These are phyloP conservation scores for Thalassophryne amazonica DNA, from an alignment of 2,797 vertebrate species.

Conservation along the genomic window DNA sequence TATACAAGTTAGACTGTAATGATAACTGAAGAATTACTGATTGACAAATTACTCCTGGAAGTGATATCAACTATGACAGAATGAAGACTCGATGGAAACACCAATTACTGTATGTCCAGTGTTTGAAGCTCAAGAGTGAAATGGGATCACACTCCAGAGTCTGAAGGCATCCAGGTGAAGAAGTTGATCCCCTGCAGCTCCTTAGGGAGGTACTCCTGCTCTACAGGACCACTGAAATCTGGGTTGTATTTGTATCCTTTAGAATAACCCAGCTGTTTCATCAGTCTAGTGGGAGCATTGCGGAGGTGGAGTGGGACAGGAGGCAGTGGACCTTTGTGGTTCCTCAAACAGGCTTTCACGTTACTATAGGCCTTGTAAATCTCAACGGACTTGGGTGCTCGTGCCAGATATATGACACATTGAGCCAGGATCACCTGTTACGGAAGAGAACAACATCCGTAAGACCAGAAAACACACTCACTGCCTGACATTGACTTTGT, in stretches of 20 bases:
- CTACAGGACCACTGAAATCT: conserved; percentile 75
- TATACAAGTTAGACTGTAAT: no score
- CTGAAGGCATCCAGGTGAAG: conserved; percentile 75
- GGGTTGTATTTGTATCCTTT: conserved; percentile 96
- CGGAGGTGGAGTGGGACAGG: conserved; percentile 92
- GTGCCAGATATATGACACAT: conserved; percentile 89
- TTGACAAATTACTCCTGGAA: no score
- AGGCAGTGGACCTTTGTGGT: conserved; percentile 88
- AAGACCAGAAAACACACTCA: not conserved
- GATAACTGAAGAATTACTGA: no score
- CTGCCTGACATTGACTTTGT: not conserved
- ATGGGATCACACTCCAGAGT: conserved; percentile 17
- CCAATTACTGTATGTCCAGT: no score
- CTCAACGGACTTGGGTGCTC: conserved; percentile 91
- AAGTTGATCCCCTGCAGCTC: conserved; percentile 84
- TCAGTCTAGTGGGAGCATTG: conserved; percentile 89
- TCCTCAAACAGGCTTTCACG: conserved; percentile 88
- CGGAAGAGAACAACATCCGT: not conserved
- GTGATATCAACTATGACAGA: no score
- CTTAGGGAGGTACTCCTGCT: conserved; percentile 91
- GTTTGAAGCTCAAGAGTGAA: no score
- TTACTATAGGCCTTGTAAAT: conserved; percentile 88
- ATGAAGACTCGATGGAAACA: no score
- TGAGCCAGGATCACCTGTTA: conserved; percentile 93
- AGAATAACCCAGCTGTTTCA: conserved; percentile 91